Evolutionary conservation across 2,888 invertebrate species (phyloP).

Genomic region (Cetonia aurata): DNA sequence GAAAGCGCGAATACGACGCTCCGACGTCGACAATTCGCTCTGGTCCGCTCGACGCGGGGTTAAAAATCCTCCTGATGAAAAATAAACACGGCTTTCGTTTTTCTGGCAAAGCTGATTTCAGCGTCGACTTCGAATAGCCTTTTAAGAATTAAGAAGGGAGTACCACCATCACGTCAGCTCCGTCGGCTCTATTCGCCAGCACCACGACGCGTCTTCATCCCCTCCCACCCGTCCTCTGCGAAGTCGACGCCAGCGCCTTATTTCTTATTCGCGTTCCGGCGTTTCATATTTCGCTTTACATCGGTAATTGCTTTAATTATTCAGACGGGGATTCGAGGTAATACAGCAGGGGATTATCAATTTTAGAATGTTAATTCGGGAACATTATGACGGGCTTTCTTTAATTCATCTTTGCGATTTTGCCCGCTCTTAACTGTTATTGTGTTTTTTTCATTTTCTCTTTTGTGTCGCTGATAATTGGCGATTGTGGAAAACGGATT

Average conservation of each 20-base stretch:
- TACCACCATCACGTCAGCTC: constrained; percentile 36
- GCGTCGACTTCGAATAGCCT: constrained; percentile 60
- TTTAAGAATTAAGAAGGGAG: constrained; percentile 57
- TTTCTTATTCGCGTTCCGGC: constrained; percentile 35
- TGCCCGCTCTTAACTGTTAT: constrained; percentile 9
- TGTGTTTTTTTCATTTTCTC: neutral
- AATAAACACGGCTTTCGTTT: constrained; percentile 65
- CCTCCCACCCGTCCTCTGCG: constrained; percentile 34
- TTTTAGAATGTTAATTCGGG: constrained; percentile 46
- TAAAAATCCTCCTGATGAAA: constrained; percentile 66
- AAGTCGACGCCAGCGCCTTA: constrained; percentile 26
- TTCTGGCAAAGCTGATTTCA: constrained; percentile 60
- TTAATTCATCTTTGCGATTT: neutral
- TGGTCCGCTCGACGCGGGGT: constrained; percentile 59
- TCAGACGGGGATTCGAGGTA: constrained; percentile 45
- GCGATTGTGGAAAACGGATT: neutral
- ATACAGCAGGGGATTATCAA: constrained; percentile 48
- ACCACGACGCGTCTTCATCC: constrained; percentile 18
- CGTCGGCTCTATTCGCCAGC: constrained; percentile 31
- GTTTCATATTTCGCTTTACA: constrained; percentile 51
- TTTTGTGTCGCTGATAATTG: neutral
- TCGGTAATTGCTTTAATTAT: constrained; percentile 61
- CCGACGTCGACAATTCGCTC: constrained; percentile 43
- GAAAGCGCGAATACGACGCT: constrained; percentile 37
- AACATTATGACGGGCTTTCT: neutral